Evolutionary conservation across 1,140 invertebrate species (phyloP).

Genomic region (Mamestra configurata): DNA sequence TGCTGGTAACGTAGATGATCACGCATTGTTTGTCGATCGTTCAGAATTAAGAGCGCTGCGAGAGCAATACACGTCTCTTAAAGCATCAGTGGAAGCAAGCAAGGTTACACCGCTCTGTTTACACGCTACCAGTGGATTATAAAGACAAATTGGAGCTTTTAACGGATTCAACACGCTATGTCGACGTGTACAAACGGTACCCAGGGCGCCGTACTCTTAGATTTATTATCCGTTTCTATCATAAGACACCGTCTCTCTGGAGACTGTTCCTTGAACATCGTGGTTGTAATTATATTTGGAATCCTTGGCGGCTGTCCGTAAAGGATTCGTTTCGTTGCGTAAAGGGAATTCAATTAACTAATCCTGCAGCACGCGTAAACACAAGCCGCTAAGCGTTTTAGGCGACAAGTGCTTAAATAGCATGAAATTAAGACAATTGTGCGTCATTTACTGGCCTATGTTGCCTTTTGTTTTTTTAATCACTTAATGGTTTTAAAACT

Average conservation of each 20-base stretch:
- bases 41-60: constrained; percentile 49
- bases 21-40: constrained; percentile 74
- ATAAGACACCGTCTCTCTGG: constrained; percentile 33
- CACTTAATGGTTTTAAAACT: background rate
- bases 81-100: constrained; percentile 35
- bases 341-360: constrained; percentile 52
- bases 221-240: constrained; percentile 38
- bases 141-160: constrained; percentile 50
- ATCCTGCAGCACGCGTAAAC: constrained; percentile 41
- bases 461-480: constrained; percentile 12
- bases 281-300: constrained; percentile 51
- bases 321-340: constrained; percentile 48
- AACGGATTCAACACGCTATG: constrained; percentile 41
- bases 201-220: constrained; percentile 1
- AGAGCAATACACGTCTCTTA: constrained; percentile 29
- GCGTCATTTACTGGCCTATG: background rate
- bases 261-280: constrained; percentile 36
- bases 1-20: constrained; percentile 66
- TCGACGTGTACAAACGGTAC: constrained; percentile 28
- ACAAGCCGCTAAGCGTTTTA: constrained; percentile 37
- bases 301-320: constrained; percentile 45
- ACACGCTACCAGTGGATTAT: constrained; percentile 45
- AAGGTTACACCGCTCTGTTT: constrained; percentile 30
- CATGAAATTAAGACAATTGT: constrained; percentile 44
- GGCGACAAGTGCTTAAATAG: constrained; percentile 31